A percentile compares a stretch with the other conserved stretches of the same genome.
phyloP scores from a whole-genome alignment of 2,113 vertebrate genomes.

The Cettia cetti region DNA sequence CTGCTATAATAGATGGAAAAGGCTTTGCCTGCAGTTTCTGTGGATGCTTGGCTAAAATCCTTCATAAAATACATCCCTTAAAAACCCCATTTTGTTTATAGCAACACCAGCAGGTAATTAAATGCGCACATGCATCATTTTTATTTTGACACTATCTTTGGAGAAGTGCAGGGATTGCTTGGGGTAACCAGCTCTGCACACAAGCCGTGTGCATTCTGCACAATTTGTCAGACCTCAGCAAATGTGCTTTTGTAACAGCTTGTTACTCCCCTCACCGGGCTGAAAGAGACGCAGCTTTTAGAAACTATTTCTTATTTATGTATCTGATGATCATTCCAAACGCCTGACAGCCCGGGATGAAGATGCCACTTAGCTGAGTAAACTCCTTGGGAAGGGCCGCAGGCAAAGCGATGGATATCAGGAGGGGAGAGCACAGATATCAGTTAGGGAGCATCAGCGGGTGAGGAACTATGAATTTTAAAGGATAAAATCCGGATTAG shows the following conservation, averaged over 20 bases:
- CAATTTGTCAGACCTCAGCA: background rate
- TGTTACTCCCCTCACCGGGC: background rate
- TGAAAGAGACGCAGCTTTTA: constrained; percentile 5
- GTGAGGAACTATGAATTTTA: background rate
- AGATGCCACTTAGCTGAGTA: background rate
- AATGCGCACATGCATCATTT: background rate
- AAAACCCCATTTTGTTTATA: background rate
- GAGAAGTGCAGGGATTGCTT: background rate
- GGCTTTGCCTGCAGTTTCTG: background rate
- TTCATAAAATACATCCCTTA: background rate
- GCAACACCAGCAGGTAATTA: background rate
- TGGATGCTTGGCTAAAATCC: fast-evolving
- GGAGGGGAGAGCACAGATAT: background rate
- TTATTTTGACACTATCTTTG: background rate
- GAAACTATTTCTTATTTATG: constrained; percentile 6
- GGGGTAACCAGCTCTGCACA: background rate
- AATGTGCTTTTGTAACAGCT: background rate
- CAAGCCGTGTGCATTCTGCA: background rate
- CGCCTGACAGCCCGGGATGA: background rate
- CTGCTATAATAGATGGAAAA: background rate
- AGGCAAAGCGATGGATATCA: background rate
- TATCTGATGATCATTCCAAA: background rate
- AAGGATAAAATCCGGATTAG: background rate
- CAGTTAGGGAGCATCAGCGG: background rate
- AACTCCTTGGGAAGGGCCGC: background rate